phyloP scores from a whole-genome alignment of 2,113 vertebrate genomes.

The Hystrix brachyura region DNA sequence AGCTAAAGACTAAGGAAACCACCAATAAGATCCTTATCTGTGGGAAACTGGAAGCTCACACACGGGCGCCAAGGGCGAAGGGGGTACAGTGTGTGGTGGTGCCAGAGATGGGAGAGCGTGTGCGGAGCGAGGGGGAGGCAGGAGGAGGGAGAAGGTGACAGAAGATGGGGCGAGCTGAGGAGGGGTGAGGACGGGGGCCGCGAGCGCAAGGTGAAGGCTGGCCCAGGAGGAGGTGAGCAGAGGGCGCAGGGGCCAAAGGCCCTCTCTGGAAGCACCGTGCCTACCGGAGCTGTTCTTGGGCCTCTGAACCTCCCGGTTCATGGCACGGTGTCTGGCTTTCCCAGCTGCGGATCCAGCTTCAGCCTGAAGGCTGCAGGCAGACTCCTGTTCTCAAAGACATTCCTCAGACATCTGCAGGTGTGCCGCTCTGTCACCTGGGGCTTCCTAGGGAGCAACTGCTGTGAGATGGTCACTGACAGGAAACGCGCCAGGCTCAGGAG shows the following conservation, averaged over 20 bases:
- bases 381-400: too few relatives aligned
- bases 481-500: neutral
- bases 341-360: neutral
- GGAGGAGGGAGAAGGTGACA: too few relatives aligned
- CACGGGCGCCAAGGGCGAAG: neutral
- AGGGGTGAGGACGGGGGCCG: neutral
- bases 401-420: neutral
- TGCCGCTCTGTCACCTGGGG: neutral
- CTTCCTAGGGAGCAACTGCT: too few relatives aligned
- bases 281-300: neutral
- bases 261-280: neutral
- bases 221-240: neutral
- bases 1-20: neutral
- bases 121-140: neutral
- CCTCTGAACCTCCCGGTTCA: neutral
- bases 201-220: too few relatives aligned
- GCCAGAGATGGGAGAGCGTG: neutral
- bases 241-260: neutral
- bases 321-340: too few relatives aligned
- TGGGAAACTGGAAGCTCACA: neutral
- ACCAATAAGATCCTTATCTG: fast-evolving
- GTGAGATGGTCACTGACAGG: neutral
- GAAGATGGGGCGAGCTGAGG: neutral
- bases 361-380: neutral
- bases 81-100: too few relatives aligned